These are phyloP conservation scores for Vulpes vulpes DNA, from an alignment of 2,113 vertebrate genomes.

Conservation along the genomic window DNA sequence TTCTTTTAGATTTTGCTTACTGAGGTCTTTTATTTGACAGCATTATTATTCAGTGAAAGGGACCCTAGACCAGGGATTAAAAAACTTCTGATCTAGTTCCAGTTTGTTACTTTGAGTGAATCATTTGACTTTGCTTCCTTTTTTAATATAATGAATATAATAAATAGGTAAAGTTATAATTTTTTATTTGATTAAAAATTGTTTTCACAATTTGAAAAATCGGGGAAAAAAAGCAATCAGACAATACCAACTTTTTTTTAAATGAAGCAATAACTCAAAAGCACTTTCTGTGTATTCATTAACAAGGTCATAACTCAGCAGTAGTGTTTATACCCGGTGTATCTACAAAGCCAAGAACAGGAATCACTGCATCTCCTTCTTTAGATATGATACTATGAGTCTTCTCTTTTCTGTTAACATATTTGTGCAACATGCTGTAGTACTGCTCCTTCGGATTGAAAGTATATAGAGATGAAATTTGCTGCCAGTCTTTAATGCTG, in stretches of 20 bases:
- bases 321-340: not conserved
- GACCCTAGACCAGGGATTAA: not conserved
- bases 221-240: not conserved
- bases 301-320: accelerated
- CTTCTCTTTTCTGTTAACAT: conserved; percentile 43
- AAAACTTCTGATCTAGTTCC: not conserved
- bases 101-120: not conserved
- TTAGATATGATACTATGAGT: accelerated
- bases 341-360: conserved; percentile 82
- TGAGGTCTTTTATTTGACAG: not conserved
- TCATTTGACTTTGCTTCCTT: not conserved
- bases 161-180: not conserved
- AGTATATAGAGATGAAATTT: conserved; percentile 86
- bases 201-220: not conserved
- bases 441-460: conserved; percentile 77
- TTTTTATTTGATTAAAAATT: conserved; percentile 33
- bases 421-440: conserved; percentile 90
- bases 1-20: not conserved
- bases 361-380: accelerated
- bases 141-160: not conserved
- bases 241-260: not conserved
- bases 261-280: not conserved
- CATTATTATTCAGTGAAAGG: conserved; percentile 1
- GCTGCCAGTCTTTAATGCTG: conserved; percentile 85
- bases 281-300: not conserved